Evolutionary conservation across 2,797 vertebrate genomes (phyloP).

Genomic region (Melanotaenia nigrans): DNA sequence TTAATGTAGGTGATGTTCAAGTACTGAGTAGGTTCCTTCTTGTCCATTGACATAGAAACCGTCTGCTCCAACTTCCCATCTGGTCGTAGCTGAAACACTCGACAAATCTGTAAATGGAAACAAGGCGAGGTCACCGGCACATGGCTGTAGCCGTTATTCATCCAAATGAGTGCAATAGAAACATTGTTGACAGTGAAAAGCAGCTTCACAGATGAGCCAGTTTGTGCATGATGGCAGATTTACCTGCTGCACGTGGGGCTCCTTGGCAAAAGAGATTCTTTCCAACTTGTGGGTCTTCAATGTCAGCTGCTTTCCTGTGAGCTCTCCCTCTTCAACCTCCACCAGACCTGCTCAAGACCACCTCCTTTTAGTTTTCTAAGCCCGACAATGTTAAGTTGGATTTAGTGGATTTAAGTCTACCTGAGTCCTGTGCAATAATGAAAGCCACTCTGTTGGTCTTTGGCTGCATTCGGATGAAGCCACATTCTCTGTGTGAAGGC

Average conservation of each 20-base stretch:
- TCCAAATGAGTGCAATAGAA: background rate
- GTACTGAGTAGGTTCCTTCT: constrained; percentile 90
- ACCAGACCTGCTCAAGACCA: constrained; percentile 85
- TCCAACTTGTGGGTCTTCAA: constrained; percentile 88
- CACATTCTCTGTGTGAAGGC: constrained; percentile 93
- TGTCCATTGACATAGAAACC: constrained; percentile 92
- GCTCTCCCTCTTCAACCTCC: constrained; percentile 95
- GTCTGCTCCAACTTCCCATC: constrained; percentile 94
- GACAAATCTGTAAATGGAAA: constrained; percentile 82
- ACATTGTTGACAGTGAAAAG: background rate
- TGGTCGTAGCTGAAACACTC: constrained; percentile 72
- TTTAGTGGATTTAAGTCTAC: constrained; percentile 59
- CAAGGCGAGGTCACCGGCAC: background rate
- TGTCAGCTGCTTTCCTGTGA: constrained; percentile 88
- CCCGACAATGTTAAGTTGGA: too few relatives aligned
- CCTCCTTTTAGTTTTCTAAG: too few relatives aligned
- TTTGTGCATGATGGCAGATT: background rate
- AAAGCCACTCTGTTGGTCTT: constrained; percentile 94
- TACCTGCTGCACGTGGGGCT: constrained; percentile 83
- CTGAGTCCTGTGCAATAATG: constrained; percentile 96
- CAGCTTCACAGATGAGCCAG: background rate
- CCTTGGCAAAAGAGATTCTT: constrained; percentile 92
- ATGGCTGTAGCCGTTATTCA: background rate
- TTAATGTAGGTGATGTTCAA: constrained; percentile 88
- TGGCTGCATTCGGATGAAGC: constrained; percentile 93